Percentiles rank a stretch among this genome's conserved stretches.
Conservation (phyloP, 2,888 invertebrate genomes). For the Zele albiditarsus region DNA sequence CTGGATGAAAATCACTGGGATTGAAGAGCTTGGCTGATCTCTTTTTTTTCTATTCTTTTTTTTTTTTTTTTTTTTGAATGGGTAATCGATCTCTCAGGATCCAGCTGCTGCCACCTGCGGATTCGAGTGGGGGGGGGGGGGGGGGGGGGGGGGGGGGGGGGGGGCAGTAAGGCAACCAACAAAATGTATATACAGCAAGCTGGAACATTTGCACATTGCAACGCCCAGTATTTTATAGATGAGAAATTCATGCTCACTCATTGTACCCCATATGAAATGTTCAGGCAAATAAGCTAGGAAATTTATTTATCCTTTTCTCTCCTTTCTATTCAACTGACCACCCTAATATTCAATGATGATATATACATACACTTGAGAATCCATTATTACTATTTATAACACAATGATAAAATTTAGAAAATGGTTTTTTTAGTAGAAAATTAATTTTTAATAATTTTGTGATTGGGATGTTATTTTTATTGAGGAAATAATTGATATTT, state of each 20-base stretch:
- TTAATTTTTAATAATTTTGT: no score
- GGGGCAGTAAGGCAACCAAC: constrained; percentile 18
- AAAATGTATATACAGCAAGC: not conserved
- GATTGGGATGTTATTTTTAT: no score
- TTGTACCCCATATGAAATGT: not conserved
- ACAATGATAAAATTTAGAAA: no score
- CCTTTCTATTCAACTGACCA: no score
- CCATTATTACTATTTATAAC: no score
- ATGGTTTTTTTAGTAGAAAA: no score
- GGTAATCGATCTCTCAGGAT: constrained; percentile 46
- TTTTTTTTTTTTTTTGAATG: constrained; percentile 22
- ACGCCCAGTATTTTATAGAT: not conserved
- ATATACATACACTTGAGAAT: no score
- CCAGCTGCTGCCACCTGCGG: constrained; percentile 49
- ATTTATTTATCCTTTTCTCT: not conserved
- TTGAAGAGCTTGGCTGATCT: constrained; percentile 28
- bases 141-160: constrained; percentile 29
- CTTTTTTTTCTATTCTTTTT: constrained; percentile 1
- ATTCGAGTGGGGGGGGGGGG: constrained; percentile 43
- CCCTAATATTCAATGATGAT: no score
- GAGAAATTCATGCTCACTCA: not conserved
- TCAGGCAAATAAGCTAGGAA: not conserved
- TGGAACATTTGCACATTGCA: not conserved
- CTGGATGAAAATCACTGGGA: constrained; percentile 46
- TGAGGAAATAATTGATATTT: no score